Evolutionary conservation across 2,888 invertebrate species (phyloP), one percentile per base, ranked within the genome.

Genomic region (Heterodera filipjevi): DNA sequence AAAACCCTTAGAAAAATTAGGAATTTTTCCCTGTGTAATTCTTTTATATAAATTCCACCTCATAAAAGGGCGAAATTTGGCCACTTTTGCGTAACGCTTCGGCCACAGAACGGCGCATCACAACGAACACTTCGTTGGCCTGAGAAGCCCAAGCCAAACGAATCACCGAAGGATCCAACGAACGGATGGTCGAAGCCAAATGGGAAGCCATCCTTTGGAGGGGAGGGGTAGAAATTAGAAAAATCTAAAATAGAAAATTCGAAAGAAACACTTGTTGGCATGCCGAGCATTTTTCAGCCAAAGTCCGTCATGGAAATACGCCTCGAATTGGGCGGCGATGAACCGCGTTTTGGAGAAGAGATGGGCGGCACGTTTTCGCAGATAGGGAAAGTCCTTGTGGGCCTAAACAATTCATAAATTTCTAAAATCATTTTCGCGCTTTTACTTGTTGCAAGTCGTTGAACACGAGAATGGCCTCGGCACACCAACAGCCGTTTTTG

Each of bases 401-500:
- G 78, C 78, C 78, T 77, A 44, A 35, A 49, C 44, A 27, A n/a
- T 35, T 35, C n/a, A n/a, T n/a, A n/a, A 77, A 19, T 33, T 33
- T 33, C 22, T 16, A 59, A 73, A 12, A 59, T 27, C n/a, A 8
- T 6, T 71, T 30, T 71, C 10, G 27, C 27, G 53, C 59, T n/a
- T 30, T 32, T n/a, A 78, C 78, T 46, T 59, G 49, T 33, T 72
- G 59, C 16, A 72, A 33, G 68, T 78, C 78, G 49, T 78, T 78
- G 68, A 78, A 78, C 35, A 78, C 78, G 32, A 78, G 46, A 35
- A 78, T 78, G 8, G 78, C 78, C 33, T 78, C 78, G 49, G 78
- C 78, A 59, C 78, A 78, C 78, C 78, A 78, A 46, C 78, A 78
- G 66, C 78, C 78, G 35, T 78, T 78, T 59, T 78, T 78, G 46